Conservation (phyloP, 2,113 vertebrate genomes). For the Scophthalmus maximus region DNA sequence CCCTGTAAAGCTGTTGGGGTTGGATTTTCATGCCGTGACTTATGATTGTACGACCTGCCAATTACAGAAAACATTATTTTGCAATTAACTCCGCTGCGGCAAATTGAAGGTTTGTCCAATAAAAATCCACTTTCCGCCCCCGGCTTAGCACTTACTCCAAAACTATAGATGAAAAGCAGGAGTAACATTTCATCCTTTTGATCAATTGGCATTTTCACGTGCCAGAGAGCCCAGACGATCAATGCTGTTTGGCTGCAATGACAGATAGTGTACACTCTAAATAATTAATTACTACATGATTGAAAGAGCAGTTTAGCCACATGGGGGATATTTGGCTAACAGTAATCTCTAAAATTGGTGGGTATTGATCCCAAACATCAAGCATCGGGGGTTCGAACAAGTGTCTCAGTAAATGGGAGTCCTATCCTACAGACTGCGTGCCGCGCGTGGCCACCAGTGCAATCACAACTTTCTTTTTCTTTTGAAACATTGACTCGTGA, state of each 20-base stretch:
- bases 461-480: conserved; percentile 9
- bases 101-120: conserved; percentile 32
- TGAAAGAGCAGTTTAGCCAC: conserved; percentile 66
- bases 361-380: conserved; percentile 60
- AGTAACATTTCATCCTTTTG: conserved; percentile 60
- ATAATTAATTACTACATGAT: conserved; percentile 77
- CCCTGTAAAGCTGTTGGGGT: conserved; percentile 13
- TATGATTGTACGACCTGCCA: conserved; percentile 16
- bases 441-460: not conserved
- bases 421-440: not conserved
- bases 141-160: conserved; percentile 28
- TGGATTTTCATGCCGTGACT: conserved; percentile 23
- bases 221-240: conserved; percentile 57
- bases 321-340: conserved; percentile 58
- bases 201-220: conserved; percentile 64
- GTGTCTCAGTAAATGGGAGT: conserved; percentile 15
- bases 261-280: conserved; percentile 74
- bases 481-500: conserved; percentile 16
- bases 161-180: conserved; percentile 41
- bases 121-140: conserved; percentile 37
- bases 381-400: conserved; percentile 18
- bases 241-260: conserved; percentile 69
- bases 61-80: conserved; percentile 51
- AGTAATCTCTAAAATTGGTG: conserved; percentile 67
- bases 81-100: conserved; percentile 31